Percentiles rank a stretch among this genome's conserved stretches.
phyloP scores from a whole-genome alignment of 2,113 vertebrate genomes.

The Prochilodus magdalenae region DNA sequence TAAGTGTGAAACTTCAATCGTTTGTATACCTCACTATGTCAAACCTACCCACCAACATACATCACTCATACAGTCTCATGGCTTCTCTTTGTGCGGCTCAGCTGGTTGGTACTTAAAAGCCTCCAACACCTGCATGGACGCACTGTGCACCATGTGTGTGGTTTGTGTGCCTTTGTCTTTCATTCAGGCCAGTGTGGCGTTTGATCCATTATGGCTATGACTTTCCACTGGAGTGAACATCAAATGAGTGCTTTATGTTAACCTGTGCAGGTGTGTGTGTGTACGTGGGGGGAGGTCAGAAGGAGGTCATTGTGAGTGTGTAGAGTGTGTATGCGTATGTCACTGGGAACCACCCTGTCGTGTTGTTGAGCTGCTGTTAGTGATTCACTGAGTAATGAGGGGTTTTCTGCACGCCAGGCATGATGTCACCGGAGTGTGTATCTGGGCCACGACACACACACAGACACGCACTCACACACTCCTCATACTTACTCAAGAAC shows the following conservation, averaged over 20 bases:
- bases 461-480: slow-evolving; percentile 36
- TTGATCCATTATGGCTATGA: slow-evolving; percentile 54
- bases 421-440: slow-evolving; percentile 44
- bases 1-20: too few relatives aligned
- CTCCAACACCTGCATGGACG: slow-evolving; percentile 20
- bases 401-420: slow-evolving; percentile 35
- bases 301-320: slow-evolving; percentile 19
- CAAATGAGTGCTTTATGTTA: slow-evolving; percentile 36
- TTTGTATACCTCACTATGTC: too few relatives aligned
- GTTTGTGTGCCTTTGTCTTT: slow-evolving; percentile 11
- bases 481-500: slow-evolving; percentile 30
- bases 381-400: slow-evolving; percentile 50
- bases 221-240: slow-evolving; percentile 48
- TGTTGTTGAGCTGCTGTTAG: slow-evolving; percentile 39
- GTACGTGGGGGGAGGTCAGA: background rate
- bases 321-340: slow-evolving; percentile 13
- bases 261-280: slow-evolving; percentile 49
- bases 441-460: slow-evolving; percentile 22
- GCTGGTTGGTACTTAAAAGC: background rate
- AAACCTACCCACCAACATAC: background rate
- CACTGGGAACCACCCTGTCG: slow-evolving; percentile 51
- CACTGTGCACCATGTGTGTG: background rate
- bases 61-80: background rate
- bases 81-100: background rate
- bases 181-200: slow-evolving; percentile 5